A percentile compares a stretch with the other conserved stretches of the same genome.
Evolutionary conservation across 2,113 vertebrate species (phyloP).

Genomic region (Mesembrinibis cayennensis): DNA sequence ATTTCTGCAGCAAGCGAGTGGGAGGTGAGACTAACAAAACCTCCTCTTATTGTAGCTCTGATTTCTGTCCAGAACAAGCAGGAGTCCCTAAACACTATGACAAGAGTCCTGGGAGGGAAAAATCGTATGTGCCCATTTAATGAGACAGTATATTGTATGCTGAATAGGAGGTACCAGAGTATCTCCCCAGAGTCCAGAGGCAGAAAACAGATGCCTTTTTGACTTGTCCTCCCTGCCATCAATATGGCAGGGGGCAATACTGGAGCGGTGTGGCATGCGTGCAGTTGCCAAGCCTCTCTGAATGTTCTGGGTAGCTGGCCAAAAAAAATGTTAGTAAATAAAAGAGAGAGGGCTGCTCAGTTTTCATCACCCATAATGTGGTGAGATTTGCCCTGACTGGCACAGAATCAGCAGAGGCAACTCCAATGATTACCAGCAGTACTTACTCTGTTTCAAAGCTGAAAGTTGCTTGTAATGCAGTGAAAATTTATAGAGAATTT

Average conservation of each 20-base stretch:
- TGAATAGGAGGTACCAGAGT: background rate
- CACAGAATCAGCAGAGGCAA: background rate
- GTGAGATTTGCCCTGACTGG: background rate
- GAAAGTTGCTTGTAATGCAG: background rate
- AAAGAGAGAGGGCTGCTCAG: background rate
- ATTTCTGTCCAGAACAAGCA: background rate
- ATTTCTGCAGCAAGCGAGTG: background rate
- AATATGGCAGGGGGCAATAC: accelerated
- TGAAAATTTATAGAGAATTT: background rate
- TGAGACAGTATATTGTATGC: background rate
- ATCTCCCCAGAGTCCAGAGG: background rate
- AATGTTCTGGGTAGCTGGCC: background rate
- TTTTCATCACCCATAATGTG: background rate
- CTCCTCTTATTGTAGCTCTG: background rate
- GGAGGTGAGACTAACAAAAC: background rate
- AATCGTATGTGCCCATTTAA: background rate
- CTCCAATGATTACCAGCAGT: background rate
- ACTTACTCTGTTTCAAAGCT: background rate
- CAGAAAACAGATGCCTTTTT: background rate
- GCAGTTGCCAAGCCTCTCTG: background rate
- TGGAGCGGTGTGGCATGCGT: accelerated
- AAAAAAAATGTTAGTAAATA: background rate
- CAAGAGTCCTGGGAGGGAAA: background rate
- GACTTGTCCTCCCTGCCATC: background rate
- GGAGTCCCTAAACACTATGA: background rate